Evolutionary conservation across 2,113 vertebrate genomes (phyloP).

Genomic region (Arenaria interpres): DNA sequence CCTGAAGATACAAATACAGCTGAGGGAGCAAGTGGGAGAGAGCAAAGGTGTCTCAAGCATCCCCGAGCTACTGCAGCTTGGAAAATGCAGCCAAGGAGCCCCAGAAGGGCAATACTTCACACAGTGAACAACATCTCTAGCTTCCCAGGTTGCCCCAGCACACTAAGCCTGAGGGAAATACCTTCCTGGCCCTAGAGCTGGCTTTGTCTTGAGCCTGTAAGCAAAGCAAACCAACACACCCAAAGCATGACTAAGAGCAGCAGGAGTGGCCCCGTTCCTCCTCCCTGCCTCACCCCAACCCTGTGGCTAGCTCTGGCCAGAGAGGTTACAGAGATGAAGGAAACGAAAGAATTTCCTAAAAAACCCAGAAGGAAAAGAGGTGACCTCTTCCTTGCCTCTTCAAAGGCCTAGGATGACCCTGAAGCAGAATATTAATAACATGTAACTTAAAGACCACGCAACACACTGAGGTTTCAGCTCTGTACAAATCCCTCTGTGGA

Average conservation of each 20-base stretch:
- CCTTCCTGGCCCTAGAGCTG: neutral
- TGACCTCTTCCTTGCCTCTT: neutral
- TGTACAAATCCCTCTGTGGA: neutral
- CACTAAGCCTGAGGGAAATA: neutral
- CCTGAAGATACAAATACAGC: rapidly evolving
- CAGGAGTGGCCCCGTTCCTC: neutral
- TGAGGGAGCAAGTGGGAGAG: neutral
- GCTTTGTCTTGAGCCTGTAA: neutral
- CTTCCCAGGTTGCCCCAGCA: neutral
- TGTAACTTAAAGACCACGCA: neutral
- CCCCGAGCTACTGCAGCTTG: neutral
- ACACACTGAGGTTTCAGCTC: neutral
- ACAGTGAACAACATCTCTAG: neutral
- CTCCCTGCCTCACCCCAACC: neutral
- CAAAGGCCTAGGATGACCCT: neutral
- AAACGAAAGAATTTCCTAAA: neutral
- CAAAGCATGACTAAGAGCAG: neutral
- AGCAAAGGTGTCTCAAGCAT: neutral
- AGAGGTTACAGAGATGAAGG: neutral
- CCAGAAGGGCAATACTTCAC: neutral
- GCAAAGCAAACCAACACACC: neutral
- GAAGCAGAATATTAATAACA: neutral
- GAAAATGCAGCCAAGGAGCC: neutral
- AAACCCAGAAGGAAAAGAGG: neutral
- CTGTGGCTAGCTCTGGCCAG: neutral